phyloP scores from a whole-genome alignment of 2,113 vertebrate species.

The Hippoglossus stenolepis region DNA sequence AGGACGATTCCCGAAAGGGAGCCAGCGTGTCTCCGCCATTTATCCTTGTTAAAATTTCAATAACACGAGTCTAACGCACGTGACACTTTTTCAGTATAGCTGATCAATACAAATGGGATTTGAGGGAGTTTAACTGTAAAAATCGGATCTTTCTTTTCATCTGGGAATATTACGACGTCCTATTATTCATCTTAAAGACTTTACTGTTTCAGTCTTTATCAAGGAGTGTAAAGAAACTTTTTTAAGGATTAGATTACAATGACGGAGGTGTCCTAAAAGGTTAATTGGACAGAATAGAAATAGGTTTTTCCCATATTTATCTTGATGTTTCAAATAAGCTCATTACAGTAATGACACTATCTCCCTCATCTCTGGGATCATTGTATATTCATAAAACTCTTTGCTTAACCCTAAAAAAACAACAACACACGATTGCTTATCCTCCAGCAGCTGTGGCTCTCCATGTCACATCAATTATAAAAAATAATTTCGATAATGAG shows the following conservation, averaged over 20 bases:
- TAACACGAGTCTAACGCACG: constrained; percentile 51
- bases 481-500: constrained; percentile 25
- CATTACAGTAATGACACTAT: constrained; percentile 62
- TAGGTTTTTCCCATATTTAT: constrained; percentile 29
- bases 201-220: constrained; percentile 38
- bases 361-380: constrained; percentile 42
- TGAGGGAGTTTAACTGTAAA: constrained; percentile 42
- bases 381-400: constrained; percentile 37
- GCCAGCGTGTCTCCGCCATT: constrained; percentile 59
- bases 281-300: constrained; percentile 62
- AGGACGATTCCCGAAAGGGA: constrained; percentile 50
- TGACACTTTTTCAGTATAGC: constrained; percentile 53
- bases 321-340: constrained; percentile 42
- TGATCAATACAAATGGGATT: constrained; percentile 68
- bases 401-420: constrained; percentile 53
- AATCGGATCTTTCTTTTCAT: not conserved
- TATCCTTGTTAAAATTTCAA: constrained; percentile 77
- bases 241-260: constrained; percentile 17
- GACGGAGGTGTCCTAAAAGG: constrained; percentile 37
- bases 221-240: constrained; percentile 8
- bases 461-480: constrained; percentile 3
- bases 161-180: constrained; percentile 36
- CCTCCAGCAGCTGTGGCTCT: constrained; percentile 13
- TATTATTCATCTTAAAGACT: constrained; percentile 49
- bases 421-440: not conserved